Evolutionary conservation across 2,113 vertebrate genomes (phyloP).

Genomic region (Megalops atlanticus): DNA sequence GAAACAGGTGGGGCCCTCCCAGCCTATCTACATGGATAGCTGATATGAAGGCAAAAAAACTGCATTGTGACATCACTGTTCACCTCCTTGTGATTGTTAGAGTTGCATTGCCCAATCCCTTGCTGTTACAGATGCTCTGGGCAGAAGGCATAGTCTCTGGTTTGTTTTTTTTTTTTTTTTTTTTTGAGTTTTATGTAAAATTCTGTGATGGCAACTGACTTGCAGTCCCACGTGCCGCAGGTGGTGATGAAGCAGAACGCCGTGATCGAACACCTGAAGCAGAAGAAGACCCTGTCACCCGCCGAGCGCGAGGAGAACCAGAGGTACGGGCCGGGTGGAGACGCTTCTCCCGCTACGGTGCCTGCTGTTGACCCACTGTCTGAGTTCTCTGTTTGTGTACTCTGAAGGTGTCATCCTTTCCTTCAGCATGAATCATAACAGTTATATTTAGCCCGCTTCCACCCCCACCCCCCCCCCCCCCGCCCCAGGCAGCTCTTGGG

Average conservation of each 20-base stretch:
- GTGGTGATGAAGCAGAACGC: slow-evolving; percentile 97
- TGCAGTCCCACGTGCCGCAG: slow-evolving; percentile 53
- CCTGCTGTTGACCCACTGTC: neutral
- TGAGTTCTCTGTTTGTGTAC: neutral
- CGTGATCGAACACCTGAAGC: slow-evolving; percentile 92
- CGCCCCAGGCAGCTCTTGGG: slow-evolving; percentile 5
- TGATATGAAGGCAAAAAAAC: neutral
- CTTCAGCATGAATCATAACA: neutral
- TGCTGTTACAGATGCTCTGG: neutral
- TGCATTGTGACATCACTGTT: neutral
- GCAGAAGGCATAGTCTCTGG: neutral
- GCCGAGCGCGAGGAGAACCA: slow-evolving; percentile 94
- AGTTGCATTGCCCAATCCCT: neutral
- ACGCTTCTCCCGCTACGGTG: neutral
- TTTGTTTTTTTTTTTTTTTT: neutral
- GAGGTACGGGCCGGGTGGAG: slow-evolving; percentile 70
- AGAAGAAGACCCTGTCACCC: slow-evolving; percentile 94
- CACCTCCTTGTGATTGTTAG: no score
- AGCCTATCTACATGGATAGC: slow-evolving; percentile 18
- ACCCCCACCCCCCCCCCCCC: neutral
- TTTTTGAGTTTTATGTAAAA: neutral
- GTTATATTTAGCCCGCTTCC: slow-evolving; percentile 12
- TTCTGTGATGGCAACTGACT: neutral
- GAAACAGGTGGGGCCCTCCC: slow-evolving; percentile 96
- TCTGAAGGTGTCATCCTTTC: neutral